Percentiles rank a stretch among this genome's conserved stretches.
Evolutionary conservation across 1,140 invertebrate species (phyloP).

Genomic region (Atta colombica): DNA sequence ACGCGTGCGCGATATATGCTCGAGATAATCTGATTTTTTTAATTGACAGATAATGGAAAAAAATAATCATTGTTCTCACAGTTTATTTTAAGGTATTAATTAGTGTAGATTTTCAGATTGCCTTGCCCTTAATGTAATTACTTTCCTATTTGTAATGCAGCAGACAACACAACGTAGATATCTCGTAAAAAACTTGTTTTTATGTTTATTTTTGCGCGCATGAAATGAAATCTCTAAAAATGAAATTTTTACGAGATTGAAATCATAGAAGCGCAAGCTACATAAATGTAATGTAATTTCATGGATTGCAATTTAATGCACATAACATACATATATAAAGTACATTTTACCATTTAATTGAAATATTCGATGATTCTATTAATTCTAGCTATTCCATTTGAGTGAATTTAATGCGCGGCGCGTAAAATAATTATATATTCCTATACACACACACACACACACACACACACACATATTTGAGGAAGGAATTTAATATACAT

Average conservation of each 20-base stretch:
- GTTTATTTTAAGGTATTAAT: constrained; percentile 35
- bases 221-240: constrained; percentile 23
- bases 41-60: constrained; percentile 18
- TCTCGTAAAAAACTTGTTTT: constrained; percentile 2
- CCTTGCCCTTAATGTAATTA: constrained; percentile 43
- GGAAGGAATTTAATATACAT: constrained; percentile 18
- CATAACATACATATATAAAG: neutral
- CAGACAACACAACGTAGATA: neutral
- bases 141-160: constrained; percentile 32
- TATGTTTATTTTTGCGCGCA: constrained; percentile 3
- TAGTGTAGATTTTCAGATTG: constrained; percentile 26
- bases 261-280: neutral
- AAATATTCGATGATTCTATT: constrained; percentile 30
- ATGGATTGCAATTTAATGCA: constrained; percentile 16
- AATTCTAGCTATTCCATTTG: constrained; percentile 38
- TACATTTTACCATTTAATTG: constrained; percentile 35
- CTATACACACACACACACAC: constrained; percentile 2
- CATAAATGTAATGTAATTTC: constrained; percentile 18
- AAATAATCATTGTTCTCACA: constrained; percentile 14
- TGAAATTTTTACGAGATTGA: constrained; percentile 13
- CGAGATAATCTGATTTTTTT: constrained; percentile 12
- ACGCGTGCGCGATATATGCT: neutral
- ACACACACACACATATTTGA: neutral
- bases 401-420: constrained; percentile 29
- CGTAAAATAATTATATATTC: constrained; percentile 42